A percentile compares a stretch with the other conserved stretches of the same genome.
Conservation (phyloP, 2,888 invertebrate genomes). For the Cerastis rubricosa region DNA sequence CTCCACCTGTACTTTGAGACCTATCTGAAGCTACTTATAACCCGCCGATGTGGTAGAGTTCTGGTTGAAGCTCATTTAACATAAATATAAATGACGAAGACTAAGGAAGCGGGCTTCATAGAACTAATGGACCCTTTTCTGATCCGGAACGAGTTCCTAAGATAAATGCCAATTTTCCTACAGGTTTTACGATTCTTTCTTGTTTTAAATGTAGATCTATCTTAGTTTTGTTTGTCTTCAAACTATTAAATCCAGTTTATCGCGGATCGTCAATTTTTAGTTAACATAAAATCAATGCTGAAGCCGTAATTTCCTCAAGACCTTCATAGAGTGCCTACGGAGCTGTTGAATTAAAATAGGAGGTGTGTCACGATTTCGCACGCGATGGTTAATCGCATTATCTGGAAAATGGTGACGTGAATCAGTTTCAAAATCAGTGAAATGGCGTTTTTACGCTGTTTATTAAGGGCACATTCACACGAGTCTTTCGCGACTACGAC, state of each 20-base stretch:
- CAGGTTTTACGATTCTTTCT: background rate
- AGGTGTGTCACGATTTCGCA: constrained; percentile 10
- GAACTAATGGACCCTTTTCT: background rate
- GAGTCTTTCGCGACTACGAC: background rate
- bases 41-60: background rate
- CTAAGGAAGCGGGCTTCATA: background rate
- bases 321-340: constrained; percentile 4
- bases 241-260: constrained; percentile 3
- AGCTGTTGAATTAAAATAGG: constrained; percentile 5
- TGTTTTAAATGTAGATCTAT: background rate
- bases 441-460: background rate
- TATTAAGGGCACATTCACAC: background rate
- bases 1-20: background rate
- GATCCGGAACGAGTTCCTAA: background rate
- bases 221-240: background rate
- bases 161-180: background rate
- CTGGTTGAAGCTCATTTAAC: background rate
- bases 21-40: background rate
- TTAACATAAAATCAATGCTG: constrained; percentile 1
- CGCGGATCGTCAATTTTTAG: background rate
- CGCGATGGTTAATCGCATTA: constrained; percentile 19
- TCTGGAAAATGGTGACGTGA: background rate
- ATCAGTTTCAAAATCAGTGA: constrained; percentile 1
- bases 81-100: background rate
- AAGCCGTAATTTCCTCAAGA: constrained; percentile 1